Evolutionary conservation across 2,113 vertebrate species (phyloP).

Genomic region (Lophochroa leadbeateri): DNA sequence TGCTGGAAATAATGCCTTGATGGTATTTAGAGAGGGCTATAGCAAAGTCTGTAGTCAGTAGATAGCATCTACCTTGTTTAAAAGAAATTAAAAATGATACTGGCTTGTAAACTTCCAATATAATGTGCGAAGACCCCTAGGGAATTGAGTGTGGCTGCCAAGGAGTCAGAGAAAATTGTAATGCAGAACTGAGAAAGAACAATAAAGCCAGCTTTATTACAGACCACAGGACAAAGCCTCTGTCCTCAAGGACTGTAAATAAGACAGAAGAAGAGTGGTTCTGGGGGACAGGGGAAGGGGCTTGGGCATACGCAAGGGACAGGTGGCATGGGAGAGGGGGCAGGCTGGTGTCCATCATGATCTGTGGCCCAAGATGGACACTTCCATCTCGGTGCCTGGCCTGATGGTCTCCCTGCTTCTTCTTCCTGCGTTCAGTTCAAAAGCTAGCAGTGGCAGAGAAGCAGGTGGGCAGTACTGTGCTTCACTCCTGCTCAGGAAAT

Average conservation of each 20-base stretch:
- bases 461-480: not conserved
- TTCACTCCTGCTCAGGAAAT: not conserved
- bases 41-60: too few species aligned
- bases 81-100: not conserved
- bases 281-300: not conserved
- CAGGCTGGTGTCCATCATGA: not conserved
- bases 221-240: not conserved
- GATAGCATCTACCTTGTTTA: not conserved
- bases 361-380: not conserved
- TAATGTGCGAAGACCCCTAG: not conserved
- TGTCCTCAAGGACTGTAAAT: not conserved
- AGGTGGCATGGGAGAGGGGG: accelerated
- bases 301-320: accelerated
- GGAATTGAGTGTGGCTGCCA: not conserved
- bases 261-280: not conserved
- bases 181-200: not conserved
- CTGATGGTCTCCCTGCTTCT: not conserved
- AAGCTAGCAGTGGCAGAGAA: not conserved
- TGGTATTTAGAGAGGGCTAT: not conserved
- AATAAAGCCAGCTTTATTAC: not conserved
- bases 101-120: not conserved
- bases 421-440: not conserved
- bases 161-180: not conserved
- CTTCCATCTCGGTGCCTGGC: accelerated
- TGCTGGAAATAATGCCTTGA: not conserved